These are phyloP conservation scores for Poeciliopsis occidentalis DNA, from an alignment of 2,113 vertebrate genomes.

Conservation along the genomic window DNA sequence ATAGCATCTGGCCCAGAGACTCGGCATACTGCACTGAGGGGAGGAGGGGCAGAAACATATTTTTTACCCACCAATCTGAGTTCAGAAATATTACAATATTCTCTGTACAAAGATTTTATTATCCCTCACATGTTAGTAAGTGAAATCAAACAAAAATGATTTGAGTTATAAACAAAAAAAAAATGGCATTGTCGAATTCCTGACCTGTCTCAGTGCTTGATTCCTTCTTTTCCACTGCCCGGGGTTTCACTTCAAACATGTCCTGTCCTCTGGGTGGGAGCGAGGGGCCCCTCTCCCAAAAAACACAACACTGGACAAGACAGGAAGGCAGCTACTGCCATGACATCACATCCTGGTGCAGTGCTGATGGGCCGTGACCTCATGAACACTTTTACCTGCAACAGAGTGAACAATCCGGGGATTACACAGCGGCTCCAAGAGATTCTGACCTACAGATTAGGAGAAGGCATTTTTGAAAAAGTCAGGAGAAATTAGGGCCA, in stretches of 20 bases:
- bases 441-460: not conserved
- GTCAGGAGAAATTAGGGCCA: not conserved
- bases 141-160: too few species aligned
- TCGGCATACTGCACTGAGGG: conserved; percentile 19
- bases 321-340: conserved; percentile 2
- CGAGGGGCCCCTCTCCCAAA: conserved; percentile 28
- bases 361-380: conserved; percentile 8
- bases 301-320: conserved; percentile 48
- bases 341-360: conserved; percentile 68
- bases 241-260: conserved; percentile 87
- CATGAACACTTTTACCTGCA: conserved; percentile 47
- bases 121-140: too few species aligned
- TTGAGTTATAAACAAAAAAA: too few species aligned
- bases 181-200: not conserved
- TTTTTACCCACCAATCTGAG: too few species aligned
- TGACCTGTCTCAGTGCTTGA: conserved; percentile 87
- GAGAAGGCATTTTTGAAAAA: not conserved
- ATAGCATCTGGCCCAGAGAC: conserved; percentile 37
- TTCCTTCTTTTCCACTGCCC: conserved; percentile 85
- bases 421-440: too few species aligned
- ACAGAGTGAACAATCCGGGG: not conserved
- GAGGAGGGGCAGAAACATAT: not conserved
- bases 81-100: too few species aligned
- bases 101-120: too few species aligned
- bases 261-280: conserved; percentile 58